A percentile compares a stretch with the other conserved stretches of the same genome.
Conservation (phyloP, 2,113 vertebrate genomes). For the Myotis brandtii region DNA sequence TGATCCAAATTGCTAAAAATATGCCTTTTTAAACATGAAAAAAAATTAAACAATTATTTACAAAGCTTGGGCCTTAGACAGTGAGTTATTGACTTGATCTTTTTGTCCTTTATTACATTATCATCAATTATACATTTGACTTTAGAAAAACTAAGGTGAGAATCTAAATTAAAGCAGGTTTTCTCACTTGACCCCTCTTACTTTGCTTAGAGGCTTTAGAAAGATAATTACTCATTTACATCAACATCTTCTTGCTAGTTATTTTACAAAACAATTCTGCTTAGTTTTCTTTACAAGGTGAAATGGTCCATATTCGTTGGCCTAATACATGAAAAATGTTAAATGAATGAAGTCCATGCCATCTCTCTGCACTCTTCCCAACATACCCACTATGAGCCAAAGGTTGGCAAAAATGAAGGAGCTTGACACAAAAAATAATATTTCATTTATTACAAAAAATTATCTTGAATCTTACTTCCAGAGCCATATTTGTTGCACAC, state of each 20-base stretch:
- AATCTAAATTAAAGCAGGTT: not conserved
- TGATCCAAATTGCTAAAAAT: not conserved
- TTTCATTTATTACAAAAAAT: not conserved
- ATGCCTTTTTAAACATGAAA: not conserved
- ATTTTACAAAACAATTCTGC: constrained; percentile 7
- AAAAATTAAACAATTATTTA: not conserved
- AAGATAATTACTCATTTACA: constrained; percentile 21
- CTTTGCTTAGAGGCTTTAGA: not conserved
- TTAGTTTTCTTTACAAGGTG: not conserved
- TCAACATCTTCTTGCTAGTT: not conserved
- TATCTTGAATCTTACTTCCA: not conserved
- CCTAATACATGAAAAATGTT: not conserved
- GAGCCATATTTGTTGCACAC: accelerated
- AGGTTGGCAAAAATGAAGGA: not conserved
- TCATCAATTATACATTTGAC: not conserved
- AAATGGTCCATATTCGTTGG: constrained; percentile 28
- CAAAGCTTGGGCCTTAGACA: not conserved
- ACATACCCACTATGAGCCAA: not conserved
- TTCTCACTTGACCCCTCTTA: not conserved
- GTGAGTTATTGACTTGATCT: not conserved
- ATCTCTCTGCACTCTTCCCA: not conserved
- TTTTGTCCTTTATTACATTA: not conserved
- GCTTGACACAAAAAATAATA: not conserved
- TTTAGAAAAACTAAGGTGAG: not conserved
- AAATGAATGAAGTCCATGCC: not conserved